Base-by-base conservation (phyloP, 37 sponge, comb jelly and placozoan genomes). In the Petrosia ficiformis region DNA sequence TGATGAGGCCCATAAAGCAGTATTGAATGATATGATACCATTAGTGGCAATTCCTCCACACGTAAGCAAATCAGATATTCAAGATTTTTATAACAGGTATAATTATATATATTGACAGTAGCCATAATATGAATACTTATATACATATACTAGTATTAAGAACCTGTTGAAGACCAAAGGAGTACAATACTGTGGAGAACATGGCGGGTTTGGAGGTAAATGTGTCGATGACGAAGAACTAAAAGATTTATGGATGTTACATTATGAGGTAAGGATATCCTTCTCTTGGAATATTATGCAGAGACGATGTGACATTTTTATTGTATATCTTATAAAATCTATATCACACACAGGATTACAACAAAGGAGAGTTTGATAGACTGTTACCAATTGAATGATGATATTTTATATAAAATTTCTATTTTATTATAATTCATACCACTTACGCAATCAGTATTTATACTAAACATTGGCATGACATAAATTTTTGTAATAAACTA, bases 1-100 rank as follows among this genome's bases (percentile, higher is more conserved):
- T 54, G 94, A 94, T 72, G 41, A 66, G 26, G 94, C 94, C 14
- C 94, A 94, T 82, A 94, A 84, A 44, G 87, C 87, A 32, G 57
- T 94, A 42, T 71, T 94, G 44, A 72, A 68, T 16, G 94, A 94
- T 58, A 65, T 94, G 44, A 68, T 94, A 21, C 94, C 94, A 48
- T 43, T 94, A 43, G 87, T 70, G 22, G 70, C 78, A 25, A 78
- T 82, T 3, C 66, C 39, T 28, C 48, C 28, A 25, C 54, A 2
- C 33, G n/a, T 54, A 14, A 37, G 24, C 4, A 2, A 1, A 32
- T 37, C 74, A 5, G 65, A 78, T 0, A 39, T 37, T 28, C 31
- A 82, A 19, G 34, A 10, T 14, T 86, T 91, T 59, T 28, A 57
- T 30, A 0, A 68, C 39, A 74, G 64, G 87, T 86, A 75, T 19